Evolutionary conservation across 2,797 vertebrate species (phyloP), one percentile per base, ranked within the genome.

Genomic region (Alosa sapidissima): DNA sequence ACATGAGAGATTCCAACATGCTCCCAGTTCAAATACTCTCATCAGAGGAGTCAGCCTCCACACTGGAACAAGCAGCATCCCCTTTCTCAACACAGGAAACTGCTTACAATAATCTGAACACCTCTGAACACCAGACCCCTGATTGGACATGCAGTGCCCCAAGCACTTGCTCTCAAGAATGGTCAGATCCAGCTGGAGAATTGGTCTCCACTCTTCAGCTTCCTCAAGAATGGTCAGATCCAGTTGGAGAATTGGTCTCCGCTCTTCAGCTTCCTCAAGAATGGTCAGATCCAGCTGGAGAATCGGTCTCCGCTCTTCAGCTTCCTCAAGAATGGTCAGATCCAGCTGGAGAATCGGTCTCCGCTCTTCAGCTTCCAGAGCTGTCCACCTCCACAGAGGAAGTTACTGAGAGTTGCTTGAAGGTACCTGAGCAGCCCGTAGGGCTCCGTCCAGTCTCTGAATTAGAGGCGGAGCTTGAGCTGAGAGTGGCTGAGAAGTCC

Each of bases 381-480:
- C 11, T 5, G 5, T 21, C 72, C 41, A 21, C 72, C 41, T 47
- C 72, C 14, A 78, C 72, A 78, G 72, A 36, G 14, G 3, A 13
- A 1, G 5, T 28, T 14, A 41, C 13, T 41, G 68, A 45, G 41
- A 21, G 16, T 28, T 0, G 1, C 47, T n/a, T 78, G 36, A 78
- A 47, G 45, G 41, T 5, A 7, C 45, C 5, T 78, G 5, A 62
- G 0, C 58, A 62, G 72, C 36, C 36, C 36, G 45, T 24, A 24
- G 21, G 58, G 21, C 72, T 78, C 5, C 41, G 72, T 6, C 72
- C 72, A 14, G 72, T 78, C 5, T 47, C 36, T 21, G 72, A 78
- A 47, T 78, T 78, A 78, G 72, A 78, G 16, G 36, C 16, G 5
- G 72, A 78, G 41, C 72, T 78, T 11, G 72, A 78, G 72, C 41